A percentile compares a stretch with the other conserved stretches of the same genome.
These are phyloP conservation scores for Otocyon megalotis DNA, from an alignment of 2,113 vertebrate species.

Conservation along the genomic window DNA sequence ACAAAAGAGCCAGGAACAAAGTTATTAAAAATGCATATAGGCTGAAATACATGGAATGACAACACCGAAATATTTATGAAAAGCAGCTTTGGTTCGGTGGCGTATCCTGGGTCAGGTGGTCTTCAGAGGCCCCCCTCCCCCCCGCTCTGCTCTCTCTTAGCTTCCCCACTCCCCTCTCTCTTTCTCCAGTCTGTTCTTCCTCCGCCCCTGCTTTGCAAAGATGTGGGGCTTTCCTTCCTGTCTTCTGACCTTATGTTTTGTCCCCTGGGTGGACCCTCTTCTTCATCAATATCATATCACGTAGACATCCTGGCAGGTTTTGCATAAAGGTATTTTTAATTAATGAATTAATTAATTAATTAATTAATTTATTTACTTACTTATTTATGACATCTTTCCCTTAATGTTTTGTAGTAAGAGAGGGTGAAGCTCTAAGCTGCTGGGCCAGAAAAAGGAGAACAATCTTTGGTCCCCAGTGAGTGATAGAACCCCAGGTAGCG, in stretches of 20 bases:
- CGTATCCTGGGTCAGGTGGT: neutral
- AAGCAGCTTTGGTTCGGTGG: neutral
- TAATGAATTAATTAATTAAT: too few relatives aligned
- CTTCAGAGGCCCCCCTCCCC: too few relatives aligned
- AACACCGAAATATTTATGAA: neutral
- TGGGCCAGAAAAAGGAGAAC: constrained; percentile 18
- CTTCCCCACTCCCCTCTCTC: neutral
- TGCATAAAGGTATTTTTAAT: neutral
- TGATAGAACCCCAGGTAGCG: neutral
- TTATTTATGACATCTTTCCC: neutral
- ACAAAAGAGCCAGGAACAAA: neutral
- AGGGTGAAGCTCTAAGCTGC: neutral
- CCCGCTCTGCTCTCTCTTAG: neutral
- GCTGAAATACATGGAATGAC: neutral
- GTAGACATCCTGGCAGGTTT: constrained; percentile 13
- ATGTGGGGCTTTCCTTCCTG: neutral
- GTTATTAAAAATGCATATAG: neutral
- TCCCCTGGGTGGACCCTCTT: neutral
- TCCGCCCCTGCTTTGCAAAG: neutral
- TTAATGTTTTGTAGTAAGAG: constrained; percentile 36
- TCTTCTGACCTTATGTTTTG: constrained; percentile 4
- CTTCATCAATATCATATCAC: neutral
- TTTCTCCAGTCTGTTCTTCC: neutral
- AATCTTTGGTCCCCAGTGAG: neutral
- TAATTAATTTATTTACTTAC: too few relatives aligned